Base-by-base conservation (phyloP, 2,888 invertebrate species). In the Drosophila flavopinicola region DNA sequence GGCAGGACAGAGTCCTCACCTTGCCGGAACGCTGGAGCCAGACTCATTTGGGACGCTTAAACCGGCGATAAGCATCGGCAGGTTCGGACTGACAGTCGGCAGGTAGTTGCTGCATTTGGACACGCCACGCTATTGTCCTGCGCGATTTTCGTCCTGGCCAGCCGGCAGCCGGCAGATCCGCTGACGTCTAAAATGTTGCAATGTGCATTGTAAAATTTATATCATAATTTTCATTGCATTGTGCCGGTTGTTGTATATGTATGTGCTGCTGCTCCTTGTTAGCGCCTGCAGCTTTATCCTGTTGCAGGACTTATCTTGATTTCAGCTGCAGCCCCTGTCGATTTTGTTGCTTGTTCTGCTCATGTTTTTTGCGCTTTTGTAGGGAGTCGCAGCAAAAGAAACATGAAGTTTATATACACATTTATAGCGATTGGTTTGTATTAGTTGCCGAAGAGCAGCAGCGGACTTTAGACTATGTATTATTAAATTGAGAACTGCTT, bases 121-220 rank as follows among this genome's bases (percentile, higher is more conserved):
- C 68, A 64, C 49, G 68, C 77, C 68, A 64, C 49, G 68, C 77
- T 57, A 84, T 84, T 80, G 77, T 80, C 85, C 85, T 78, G 75
- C 52, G 57, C 68, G 69, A 74, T 60, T 75, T 68, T 39, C 47
- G 67, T 68, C 64, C 65, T 60, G 58, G 48, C 29, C 70, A 64
- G 53, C 59, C 51, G 57, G 58, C 79, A 75, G 61, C 57, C 75
- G 71, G 60, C n/a, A n/a, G n/a, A n/a, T 51, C 54, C 29, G 13
- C 47, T 4, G 11, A 11, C 61, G 32, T 66, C 67, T 56, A 69
- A 80, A 82, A 73, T 79, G 83, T 83, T 83, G 83, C 83, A 83
- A 80, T 79, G 85, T 85, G 79, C 72, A 79, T 75, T 79, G 75
- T 78, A 78, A 67, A 85, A 85, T 80, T 85, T 83, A 78, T 84